Conservation (phyloP, 2,888 invertebrate species). For the Drosophila anceps region DNA sequence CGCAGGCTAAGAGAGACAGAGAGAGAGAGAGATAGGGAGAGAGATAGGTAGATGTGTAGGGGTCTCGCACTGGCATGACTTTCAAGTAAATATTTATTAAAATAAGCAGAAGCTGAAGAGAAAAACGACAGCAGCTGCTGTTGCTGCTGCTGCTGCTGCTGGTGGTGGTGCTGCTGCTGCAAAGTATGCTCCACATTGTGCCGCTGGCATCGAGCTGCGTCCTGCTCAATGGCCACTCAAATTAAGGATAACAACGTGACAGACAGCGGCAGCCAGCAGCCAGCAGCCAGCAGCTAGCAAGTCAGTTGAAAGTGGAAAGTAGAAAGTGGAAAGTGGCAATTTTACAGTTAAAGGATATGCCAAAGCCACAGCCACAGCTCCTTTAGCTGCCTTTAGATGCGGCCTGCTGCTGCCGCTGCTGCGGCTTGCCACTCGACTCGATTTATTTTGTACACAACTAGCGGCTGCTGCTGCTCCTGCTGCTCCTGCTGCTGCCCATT, state of each 20-base stretch:
- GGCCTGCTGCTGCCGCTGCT: slow-evolving; percentile 73
- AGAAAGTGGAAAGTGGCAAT: slow-evolving; percentile 72
- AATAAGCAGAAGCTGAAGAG: slow-evolving; percentile 34
- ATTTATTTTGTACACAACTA: slow-evolving; percentile 81
- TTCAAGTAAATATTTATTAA: slow-evolving; percentile 74
- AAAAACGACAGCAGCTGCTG: background rate
- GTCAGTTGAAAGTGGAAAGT: slow-evolving; percentile 14
- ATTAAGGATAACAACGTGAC: slow-evolving; percentile 78
- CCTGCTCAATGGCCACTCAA: slow-evolving; percentile 78
- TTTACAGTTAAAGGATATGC: slow-evolving; percentile 66
- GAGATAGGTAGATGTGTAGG: background rate
- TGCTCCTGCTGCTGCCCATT: slow-evolving; percentile 38
- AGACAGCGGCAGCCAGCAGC: slow-evolving; percentile 28
- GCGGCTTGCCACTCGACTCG: slow-evolving; percentile 78
- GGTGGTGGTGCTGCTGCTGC: background rate
- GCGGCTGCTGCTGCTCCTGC: slow-evolving; percentile 16
- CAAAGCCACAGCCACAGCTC: slow-evolving; percentile 14
- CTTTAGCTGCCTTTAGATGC: slow-evolving; percentile 8
- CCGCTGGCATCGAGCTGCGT: slow-evolving; percentile 37
- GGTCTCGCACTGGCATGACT: slow-evolving; percentile 56
- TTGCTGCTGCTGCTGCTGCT: background rate
- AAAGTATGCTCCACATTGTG: slow-evolving; percentile 48
- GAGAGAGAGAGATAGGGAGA: slow-evolving; percentile 8
- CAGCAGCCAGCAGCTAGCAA: no score
- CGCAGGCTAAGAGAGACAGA: background rate